Evolutionary conservation across 2,113 vertebrate genomes (phyloP).

Genomic region (Meriones unguiculatus): DNA sequence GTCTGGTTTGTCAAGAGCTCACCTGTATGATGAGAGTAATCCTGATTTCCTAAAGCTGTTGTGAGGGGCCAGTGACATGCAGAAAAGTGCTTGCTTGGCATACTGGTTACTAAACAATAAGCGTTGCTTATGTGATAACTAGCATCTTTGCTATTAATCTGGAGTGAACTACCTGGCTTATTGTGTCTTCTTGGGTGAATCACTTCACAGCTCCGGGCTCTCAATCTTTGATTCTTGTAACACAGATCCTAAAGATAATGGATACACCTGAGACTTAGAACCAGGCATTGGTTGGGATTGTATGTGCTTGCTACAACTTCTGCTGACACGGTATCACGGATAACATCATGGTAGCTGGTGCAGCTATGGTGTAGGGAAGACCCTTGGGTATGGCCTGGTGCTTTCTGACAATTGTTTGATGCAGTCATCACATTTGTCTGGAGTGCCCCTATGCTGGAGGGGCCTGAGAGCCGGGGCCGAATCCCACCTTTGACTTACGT

Average conservation of each 20-base stretch:
- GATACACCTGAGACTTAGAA: neutral
- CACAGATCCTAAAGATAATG: neutral
- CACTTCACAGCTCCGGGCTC: neutral
- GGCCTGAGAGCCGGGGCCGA: neutral
- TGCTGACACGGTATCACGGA: rapidly evolving
- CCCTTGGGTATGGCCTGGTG: neutral
- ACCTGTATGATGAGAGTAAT: neutral
- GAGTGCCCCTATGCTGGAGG: neutral
- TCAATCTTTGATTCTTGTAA: neutral
- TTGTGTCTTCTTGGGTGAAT: neutral
- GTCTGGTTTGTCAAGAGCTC: neutral
- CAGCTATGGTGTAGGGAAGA: too few relatives aligned
- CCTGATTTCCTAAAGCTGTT: neutral
- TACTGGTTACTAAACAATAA: rapidly evolving
- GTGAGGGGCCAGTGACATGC: neutral
- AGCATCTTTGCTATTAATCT: neutral
- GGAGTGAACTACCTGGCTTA: neutral
- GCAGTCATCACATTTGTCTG: neutral
- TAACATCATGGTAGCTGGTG: rapidly evolving
- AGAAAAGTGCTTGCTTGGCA: rapidly evolving
- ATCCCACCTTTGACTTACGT: neutral
- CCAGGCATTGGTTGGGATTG: neutral
- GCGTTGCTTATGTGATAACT: rapidly evolving
- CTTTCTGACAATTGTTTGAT: neutral
- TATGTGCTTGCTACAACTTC: neutral